Conservation (phyloP, 2,113 vertebrate genomes). For the Lathamus discolor region DNA sequence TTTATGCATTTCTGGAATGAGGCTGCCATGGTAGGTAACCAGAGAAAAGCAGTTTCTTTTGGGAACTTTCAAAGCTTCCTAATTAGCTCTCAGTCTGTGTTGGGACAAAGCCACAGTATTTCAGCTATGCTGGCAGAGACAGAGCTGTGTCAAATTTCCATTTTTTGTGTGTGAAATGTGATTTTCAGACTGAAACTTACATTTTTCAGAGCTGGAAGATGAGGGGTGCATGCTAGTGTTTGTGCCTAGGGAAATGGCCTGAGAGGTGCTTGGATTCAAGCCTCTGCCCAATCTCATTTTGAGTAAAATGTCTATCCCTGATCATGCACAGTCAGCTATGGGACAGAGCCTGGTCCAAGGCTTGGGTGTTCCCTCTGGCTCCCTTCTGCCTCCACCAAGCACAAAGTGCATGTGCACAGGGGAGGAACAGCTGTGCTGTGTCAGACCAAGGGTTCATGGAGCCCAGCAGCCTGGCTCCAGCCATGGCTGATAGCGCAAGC, state of each 20-base stretch:
- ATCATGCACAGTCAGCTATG: background rate
- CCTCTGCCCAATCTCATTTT: background rate
- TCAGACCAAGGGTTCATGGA: conserved; percentile 23
- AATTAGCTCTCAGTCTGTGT: conserved; percentile 31
- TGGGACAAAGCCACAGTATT: conserved; percentile 57
- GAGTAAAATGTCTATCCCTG: background rate
- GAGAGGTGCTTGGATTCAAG: background rate
- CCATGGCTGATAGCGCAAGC: background rate
- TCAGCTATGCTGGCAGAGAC: conserved; percentile 26
- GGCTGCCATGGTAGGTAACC: background rate
- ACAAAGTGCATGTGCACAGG: background rate
- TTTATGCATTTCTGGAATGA: conserved; percentile 1
- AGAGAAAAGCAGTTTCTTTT: conserved; percentile 18
- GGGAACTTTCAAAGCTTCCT: conserved; percentile 33
- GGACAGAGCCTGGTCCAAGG: background rate
- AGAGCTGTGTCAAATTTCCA: conserved; percentile 40
- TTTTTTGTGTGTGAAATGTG: conserved; percentile 18
- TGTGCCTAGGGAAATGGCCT: background rate
- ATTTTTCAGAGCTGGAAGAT: conserved; percentile 19
- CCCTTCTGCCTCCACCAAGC: background rate
- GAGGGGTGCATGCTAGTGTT: background rate
- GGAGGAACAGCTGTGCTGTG: conserved; percentile 36
- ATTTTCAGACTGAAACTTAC: conserved; percentile 22
- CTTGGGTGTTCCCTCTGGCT: background rate
- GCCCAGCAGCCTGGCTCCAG: conserved; percentile 49